phyloP scores from a whole-genome alignment of 1,140 invertebrate genomes.

The Eueides isabella region DNA sequence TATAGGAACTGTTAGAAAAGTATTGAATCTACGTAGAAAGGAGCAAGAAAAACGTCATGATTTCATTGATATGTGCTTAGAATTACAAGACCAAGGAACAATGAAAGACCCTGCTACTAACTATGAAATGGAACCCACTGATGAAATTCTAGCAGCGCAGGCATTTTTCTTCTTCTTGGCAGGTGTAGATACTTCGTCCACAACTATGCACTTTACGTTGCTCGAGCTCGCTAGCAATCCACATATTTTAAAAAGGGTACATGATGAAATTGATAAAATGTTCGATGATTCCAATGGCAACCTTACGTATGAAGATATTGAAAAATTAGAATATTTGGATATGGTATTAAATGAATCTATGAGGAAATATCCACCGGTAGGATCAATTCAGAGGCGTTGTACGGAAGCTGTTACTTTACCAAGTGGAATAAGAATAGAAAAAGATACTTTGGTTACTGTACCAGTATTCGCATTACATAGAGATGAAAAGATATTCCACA shows the following conservation, averaged over 20 bases:
- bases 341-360: constrained; percentile 71
- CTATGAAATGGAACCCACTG: constrained; percentile 52
- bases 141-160: constrained; percentile 78
- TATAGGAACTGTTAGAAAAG: constrained; percentile 46
- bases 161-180: constrained; percentile 83
- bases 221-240: constrained; percentile 68
- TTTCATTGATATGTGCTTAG: constrained; percentile 51
- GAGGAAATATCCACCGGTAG: constrained; percentile 78
- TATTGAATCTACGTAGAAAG: constrained; percentile 39
- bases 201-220: constrained; percentile 63
- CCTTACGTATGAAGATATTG: constrained; percentile 68
- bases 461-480: constrained; percentile 84
- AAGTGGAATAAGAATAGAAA: constrained; percentile 65
- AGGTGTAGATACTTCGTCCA: constrained; percentile 81
- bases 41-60: constrained; percentile 41
- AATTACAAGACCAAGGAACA: constrained; percentile 46
- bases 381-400: constrained; percentile 68
- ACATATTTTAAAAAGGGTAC: constrained; percentile 72
- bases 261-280: constrained; percentile 67
- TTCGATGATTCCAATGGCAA: constrained; percentile 54
- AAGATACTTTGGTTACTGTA: constrained; percentile 80
- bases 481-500: constrained; percentile 81
- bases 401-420: constrained; percentile 75
- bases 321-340: constrained; percentile 77
- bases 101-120: constrained; percentile 45